phyloP scores from a whole-genome alignment of 2,113 vertebrate species.

The Oplegnathus fasciatus region DNA sequence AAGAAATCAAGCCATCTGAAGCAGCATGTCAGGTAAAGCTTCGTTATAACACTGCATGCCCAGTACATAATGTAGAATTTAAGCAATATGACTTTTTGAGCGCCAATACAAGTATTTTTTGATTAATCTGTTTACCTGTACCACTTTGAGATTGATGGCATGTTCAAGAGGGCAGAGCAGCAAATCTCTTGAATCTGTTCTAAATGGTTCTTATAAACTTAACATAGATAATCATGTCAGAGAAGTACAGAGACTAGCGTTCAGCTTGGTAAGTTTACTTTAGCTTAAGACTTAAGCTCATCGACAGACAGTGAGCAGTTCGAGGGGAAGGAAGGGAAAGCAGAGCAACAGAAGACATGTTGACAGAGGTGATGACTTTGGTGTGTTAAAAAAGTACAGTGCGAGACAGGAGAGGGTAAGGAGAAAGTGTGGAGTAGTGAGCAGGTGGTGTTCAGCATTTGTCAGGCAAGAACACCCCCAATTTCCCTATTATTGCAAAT shows the following conservation, averaged over 20 bases:
- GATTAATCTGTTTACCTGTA: background rate
- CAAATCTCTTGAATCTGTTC: background rate
- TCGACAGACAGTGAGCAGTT: background rate
- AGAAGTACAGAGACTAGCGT: background rate
- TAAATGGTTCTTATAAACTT: background rate
- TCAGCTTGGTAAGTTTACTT: background rate
- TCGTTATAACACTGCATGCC: background rate
- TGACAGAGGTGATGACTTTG: constrained; percentile 16
- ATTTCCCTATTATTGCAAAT: background rate
- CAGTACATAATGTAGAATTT: background rate
- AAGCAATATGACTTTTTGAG: background rate
- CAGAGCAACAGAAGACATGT: constrained; percentile 7
- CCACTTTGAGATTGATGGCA: background rate
- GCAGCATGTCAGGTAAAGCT: constrained; percentile 94
- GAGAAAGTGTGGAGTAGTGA: background rate
- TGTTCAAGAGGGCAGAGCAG: background rate
- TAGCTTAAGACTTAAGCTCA: constrained; percentile 10
- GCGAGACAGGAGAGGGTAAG: background rate
- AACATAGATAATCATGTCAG: constrained; percentile 1
- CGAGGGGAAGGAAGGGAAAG: background rate
- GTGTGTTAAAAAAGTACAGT: background rate
- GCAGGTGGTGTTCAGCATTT: background rate
- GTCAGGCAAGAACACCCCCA: background rate
- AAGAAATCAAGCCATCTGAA: constrained; percentile 99
- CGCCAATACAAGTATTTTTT: background rate